Evolutionary conservation across 2,797 vertebrate species (phyloP), one percentile per base, ranked within the genome.

Genomic region (Onychomys torridus): DNA sequence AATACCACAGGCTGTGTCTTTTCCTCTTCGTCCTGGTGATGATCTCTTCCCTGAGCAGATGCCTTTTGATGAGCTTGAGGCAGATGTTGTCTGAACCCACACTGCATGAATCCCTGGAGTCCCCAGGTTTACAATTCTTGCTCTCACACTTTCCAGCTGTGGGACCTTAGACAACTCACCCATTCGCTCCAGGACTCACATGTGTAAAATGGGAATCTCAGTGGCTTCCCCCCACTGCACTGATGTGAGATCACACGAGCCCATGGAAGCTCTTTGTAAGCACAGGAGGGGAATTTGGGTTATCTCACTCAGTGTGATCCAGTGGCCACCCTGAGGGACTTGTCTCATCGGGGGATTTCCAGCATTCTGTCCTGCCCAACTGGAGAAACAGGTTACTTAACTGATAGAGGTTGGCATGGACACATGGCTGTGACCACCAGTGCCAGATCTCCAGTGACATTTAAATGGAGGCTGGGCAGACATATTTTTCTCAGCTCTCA

Each of bases 341-440:
- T 69, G 82, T 89, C 79, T 63, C 19, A 21, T 91, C 23, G 13
- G 94, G 93, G 97, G 96, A 97, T 92, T 97, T 97, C 95, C 94
- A 97, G 71, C 49, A 17, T 71, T 55, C 65, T 3, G 57, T 92
- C 84, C 95, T 34, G 13, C 76, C 65, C 89, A 95, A 96, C 94
- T 71, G 86, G 86, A 95, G 89, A 94, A 76, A 92, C 88, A 95
- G 83, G 78, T 95, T 87, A 65, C 37, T 75, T 75, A 82, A 46
- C 79, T 91, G 65, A 92, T 67, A 92, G 34, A 78, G n/a, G n/a
- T 49, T 94, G 75, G 63, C 49, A 78, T 79, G n/a, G 49, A 11
- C 14, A 88, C 77, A 12, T 89, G 83, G 32, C 69, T 82, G 34
- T 87, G 87, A 61, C 10, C 89, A 17, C 84, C 86, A 34, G 63